Evolutionary conservation across 2,888 invertebrate genomes (phyloP), one percentile per base, ranked within the genome.

Genomic region (Machimus atricapillus): DNA sequence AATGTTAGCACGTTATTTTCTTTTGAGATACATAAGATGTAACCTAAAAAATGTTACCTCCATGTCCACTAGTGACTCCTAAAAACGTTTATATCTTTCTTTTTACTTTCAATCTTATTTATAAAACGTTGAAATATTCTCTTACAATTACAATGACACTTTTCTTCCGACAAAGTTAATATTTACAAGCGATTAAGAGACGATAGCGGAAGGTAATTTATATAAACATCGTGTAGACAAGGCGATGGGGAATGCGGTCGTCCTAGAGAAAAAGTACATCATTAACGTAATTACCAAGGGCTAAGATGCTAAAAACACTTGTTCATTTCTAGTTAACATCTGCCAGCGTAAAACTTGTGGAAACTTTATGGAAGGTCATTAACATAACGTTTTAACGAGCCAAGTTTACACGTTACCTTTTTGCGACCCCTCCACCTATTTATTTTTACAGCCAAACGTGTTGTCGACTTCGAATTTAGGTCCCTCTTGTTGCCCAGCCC

Each of bases 241-340:
- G 14, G 52, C 8, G 12, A 12, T 27, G 27, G 23, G 19, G 23
- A 66, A 66, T n/a, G 19, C 8, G 19, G 9, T 23, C 19, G 9
- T 12, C 23, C 27, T 37, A n/a, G 23, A 19, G 37, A n/a, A 83
- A 52, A 83, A 34, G 34, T 83, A 34, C 58, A 19, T 31, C 82
- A 82, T 82, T 58, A 82, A 34, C 40, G 66, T 83, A 66, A 83
- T 83, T 83, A 52, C 82, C 43, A 58, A 37, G 40, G 66, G 40
- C 82, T 66, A 83, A 66, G 66, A 66, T 16, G 37, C 19, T 83
- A 66, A 83, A 83, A 83, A 66, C 82, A 83, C 82, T 83, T 83
- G 82, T 83, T 83, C 82, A 83, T 83, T 66, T 83, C 66, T 83
- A 83, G 58, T 83, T 83, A 83, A 83, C 82, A 83, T 83, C 82